phyloP scores from a whole-genome alignment of 1,140 invertebrate species.

The Heliconius melpomene region DNA sequence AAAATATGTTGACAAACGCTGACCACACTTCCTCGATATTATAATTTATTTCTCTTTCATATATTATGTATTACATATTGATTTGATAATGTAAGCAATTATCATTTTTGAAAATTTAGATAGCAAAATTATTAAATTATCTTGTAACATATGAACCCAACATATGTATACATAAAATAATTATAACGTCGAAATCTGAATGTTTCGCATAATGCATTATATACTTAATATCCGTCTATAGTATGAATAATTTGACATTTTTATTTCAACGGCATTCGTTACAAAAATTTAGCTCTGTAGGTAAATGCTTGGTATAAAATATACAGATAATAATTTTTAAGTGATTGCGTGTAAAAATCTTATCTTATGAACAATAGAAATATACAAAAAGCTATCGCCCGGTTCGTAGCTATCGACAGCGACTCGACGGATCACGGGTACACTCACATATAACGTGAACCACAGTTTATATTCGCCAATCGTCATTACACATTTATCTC shows the following conservation, averaged over 20 bases:
- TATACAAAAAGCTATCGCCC: constrained; percentile 76
- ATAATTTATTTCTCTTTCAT: no score
- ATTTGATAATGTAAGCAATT: no score
- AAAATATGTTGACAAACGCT: not conserved
- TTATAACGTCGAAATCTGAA: constrained; percentile 39
- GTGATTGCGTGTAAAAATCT: constrained; percentile 71
- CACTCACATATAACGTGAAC: no score
- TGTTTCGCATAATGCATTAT: constrained; percentile 2
- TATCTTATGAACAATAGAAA: constrained; percentile 74
- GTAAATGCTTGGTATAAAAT: constrained; percentile 69
- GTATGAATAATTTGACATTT: constrained; percentile 36
- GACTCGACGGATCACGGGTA: constrained; percentile 40
- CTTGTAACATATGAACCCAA: not conserved
- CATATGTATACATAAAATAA: not conserved
- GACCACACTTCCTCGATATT: not conserved
- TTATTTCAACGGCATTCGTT: constrained; percentile 42
- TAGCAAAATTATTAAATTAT: not conserved
- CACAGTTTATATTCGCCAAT: constrained; percentile 69
- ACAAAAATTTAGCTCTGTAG: constrained; percentile 61
- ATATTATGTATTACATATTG: no score
- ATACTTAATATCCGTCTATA: constrained; percentile 19
- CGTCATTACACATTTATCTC: constrained; percentile 72
- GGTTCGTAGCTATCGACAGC: constrained; percentile 39
- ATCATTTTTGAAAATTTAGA: not conserved
- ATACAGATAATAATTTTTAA: constrained; percentile 68